Evolutionary conservation across 2,797 vertebrate species (phyloP).

Genomic region (Thalassophryne amazonica): DNA sequence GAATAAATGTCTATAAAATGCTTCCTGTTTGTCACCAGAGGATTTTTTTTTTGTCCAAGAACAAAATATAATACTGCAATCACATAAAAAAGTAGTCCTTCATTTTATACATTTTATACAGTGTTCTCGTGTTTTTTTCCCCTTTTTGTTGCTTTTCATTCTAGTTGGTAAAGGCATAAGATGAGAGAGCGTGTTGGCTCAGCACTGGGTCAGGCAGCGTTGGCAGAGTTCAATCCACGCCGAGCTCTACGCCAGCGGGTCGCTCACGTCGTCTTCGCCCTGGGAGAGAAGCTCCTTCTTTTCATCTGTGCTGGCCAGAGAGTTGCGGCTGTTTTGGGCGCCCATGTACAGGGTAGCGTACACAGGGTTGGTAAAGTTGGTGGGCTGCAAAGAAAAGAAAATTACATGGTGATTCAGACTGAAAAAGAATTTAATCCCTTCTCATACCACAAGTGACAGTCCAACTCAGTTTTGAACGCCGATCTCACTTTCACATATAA

Average conservation of each 20-base stretch:
- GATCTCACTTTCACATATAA: no score
- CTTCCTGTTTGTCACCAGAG: constrained; percentile 71
- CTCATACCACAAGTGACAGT: no score
- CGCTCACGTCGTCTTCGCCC: constrained; percentile 90
- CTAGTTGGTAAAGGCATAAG: constrained; percentile 74
- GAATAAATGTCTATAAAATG: constrained; percentile 81
- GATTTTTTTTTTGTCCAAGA: constrained; percentile 77
- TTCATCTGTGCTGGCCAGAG: constrained; percentile 96
- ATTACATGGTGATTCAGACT: constrained; percentile 17
- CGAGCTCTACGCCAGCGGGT: constrained; percentile 88
- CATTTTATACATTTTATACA: constrained; percentile 99
- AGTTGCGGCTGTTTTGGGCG: constrained; percentile 92
- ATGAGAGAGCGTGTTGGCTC: constrained; percentile 57
- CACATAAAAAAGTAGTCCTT: constrained; percentile 99
- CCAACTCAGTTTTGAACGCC: no score
- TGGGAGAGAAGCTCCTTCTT: constrained; percentile 94
- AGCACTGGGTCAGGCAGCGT: constrained; percentile 47
- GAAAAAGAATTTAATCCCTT: neutral
- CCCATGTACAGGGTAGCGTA: constrained; percentile 99
- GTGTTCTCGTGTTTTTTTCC: constrained; percentile 75
- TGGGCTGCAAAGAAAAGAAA: constrained; percentile 80
- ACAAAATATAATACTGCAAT: constrained; percentile 98
- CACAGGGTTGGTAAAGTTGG: constrained; percentile 97
- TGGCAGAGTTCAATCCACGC: constrained; percentile 50
- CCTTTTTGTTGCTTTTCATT: constrained; percentile 74